Base-by-base conservation (phyloP, 2,888 invertebrate species). In the Trissolcus brochymenae region DNA sequence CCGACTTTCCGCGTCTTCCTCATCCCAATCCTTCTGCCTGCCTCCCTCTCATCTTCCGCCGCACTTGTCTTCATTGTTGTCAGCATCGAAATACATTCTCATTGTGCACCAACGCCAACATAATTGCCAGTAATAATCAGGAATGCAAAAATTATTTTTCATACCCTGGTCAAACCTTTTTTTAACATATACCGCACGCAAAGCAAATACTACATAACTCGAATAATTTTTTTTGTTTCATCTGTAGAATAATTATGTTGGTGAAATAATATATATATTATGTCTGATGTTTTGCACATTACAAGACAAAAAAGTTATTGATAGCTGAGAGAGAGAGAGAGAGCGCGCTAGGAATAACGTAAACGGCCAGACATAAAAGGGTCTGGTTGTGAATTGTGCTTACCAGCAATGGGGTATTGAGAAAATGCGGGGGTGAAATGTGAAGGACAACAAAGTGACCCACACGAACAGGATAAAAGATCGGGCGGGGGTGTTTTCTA, bases 91-190 rank as follows among this genome's bases (percentile, higher is more conserved):
- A 82, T 80, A 81, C 66, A 73, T 81, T 82, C 82, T 82, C 82
- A 86, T 86, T 87, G 86, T 86, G 80, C 82, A 72, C 81, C 82
- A 81, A 80, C 85, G 84, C 84, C 84, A 85, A 86, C 85, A 86
- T 88, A 88, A 88, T 88, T 88, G 87, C 35, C 86, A 83, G 86
- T 87, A 87, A 88, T 87, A 87, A 86, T 87, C 86, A 82, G 81
- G 82, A 72, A 76, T 57, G 35, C 62, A 64, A 67, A 76, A 62
- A 76, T 70, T 53, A 60, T 19, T 35, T 11, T 46, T 51, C 62
- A 25, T 35, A 1, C 35, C 7, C 29, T 6, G 29, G 6, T 29
- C 29, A 29, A 6, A 29, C 29, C 1, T 35, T 35, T 35, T 35
- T 35, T 11, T 35, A 11, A 35, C 9, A 35, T 6, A 35, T 4